These are phyloP conservation scores for Oreochromis spilurus DNA, from an alignment of 2,113 vertebrate species.

Conservation along the genomic window DNA sequence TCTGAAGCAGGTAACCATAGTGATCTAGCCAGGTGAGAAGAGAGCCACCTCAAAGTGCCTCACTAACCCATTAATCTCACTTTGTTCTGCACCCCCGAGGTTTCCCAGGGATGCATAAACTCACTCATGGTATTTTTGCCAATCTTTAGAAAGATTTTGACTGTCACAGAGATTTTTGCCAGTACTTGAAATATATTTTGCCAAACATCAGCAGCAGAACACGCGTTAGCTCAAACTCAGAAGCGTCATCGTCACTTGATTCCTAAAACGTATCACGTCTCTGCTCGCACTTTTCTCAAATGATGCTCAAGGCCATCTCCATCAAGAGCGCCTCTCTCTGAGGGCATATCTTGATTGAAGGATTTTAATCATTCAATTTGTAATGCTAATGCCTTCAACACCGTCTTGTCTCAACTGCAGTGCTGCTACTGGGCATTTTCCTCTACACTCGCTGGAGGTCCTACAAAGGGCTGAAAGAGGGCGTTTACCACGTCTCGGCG, in stretches of 20 bases:
- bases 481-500: slow-evolving; percentile 70
- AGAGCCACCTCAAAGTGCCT: background rate
- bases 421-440: slow-evolving; percentile 76
- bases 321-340: background rate
- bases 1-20: background rate
- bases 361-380: slow-evolving; percentile 2
- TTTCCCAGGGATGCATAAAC: background rate
- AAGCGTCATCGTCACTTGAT: background rate
- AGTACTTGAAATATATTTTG: background rate
- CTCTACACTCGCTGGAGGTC: slow-evolving; percentile 77
- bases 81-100: background rate
- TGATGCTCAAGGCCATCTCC: slow-evolving; percentile 1
- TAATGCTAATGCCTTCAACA: background rate
- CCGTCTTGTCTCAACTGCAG: slow-evolving; percentile 44
- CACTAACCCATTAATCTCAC: background rate
- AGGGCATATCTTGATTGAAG: background rate
- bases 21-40: background rate
- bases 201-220: background rate
- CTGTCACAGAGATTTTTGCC: background rate
- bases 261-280: background rate
- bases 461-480: slow-evolving; percentile 74
- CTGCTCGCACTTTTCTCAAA: background rate
- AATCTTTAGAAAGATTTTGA: background rate
- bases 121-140: background rate
- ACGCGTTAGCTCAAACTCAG: background rate